These are phyloP conservation scores for Dioctria linearis DNA, from an alignment of 2,888 invertebrate genomes.

Conservation along the genomic window DNA sequence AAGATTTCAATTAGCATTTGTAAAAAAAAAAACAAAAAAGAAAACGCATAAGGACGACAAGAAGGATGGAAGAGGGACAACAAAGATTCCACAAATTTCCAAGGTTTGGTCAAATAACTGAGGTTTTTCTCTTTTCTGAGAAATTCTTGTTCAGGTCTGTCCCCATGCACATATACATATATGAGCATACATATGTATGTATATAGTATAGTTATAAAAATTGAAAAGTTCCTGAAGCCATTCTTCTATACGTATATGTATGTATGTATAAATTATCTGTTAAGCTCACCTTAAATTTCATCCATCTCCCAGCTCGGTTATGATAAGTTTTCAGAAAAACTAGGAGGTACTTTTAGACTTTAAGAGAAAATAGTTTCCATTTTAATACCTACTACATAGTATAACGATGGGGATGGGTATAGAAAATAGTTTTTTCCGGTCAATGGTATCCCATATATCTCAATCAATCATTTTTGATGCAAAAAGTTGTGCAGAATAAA, in stretches of 20 bases:
- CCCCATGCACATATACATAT: too few relatives aligned
- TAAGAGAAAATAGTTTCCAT: too few relatives aligned
- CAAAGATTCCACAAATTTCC: neutral
- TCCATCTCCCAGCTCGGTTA: too few relatives aligned
- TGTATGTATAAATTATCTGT: too few relatives aligned
- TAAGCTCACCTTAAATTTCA: too few relatives aligned
- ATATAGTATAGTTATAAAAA: neutral
- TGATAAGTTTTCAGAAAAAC: too few relatives aligned
- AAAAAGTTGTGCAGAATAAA: neutral
- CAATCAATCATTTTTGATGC: neutral
- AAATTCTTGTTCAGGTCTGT: neutral
- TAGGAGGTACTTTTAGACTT: too few relatives aligned
- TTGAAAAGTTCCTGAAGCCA: neutral
- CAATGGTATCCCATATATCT: neutral
- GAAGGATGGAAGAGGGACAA: neutral
- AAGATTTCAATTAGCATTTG: conserved; percentile 2
- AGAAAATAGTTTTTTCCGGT: neutral
- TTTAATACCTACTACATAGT: too few relatives aligned
- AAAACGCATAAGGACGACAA: too few relatives aligned
- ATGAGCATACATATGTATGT: too few relatives aligned
- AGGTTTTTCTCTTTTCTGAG: neutral
- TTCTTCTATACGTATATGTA: too few relatives aligned
- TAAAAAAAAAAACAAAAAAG: neutral
- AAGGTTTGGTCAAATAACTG: neutral
- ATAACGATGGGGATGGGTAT: neutral